These are phyloP conservation scores for Bungarus multicinctus DNA, from an alignment of 2,113 vertebrate genomes.

Conservation along the genomic window DNA sequence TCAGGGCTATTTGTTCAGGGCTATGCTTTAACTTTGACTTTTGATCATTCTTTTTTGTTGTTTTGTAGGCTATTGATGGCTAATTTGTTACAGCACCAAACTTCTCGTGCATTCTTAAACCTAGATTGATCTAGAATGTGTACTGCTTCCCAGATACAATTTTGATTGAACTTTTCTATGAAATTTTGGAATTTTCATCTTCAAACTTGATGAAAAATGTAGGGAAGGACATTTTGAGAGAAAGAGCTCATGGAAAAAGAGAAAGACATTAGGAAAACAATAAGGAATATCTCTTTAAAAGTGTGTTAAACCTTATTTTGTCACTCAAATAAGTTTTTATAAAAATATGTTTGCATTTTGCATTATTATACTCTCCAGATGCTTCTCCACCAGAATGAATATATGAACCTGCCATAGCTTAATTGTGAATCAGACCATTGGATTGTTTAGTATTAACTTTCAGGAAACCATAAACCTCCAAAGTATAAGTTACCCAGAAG, in stretches of 20 bases:
- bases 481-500: background rate
- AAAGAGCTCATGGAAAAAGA: background rate
- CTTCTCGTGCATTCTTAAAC: background rate
- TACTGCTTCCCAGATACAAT: background rate
- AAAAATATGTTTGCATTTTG: background rate
- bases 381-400: background rate
- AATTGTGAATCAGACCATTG: background rate
- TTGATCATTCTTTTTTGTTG: background rate
- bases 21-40: background rate
- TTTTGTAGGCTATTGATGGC: background rate
- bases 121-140: background rate
- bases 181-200: background rate
- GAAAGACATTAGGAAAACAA: background rate
- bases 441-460: background rate
- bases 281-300: background rate
- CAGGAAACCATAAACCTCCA: background rate
- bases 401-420: background rate
- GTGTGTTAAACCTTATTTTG: background rate
- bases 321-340: background rate
- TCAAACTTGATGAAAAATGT: background rate
- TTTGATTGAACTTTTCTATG: background rate
- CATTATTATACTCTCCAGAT: background rate
- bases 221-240: fast-evolving
- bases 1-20: background rate
- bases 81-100: background rate